These are phyloP conservation scores for Cercopithecus mona DNA, from an alignment of 2,113 vertebrate genomes.

Conservation along the genomic window DNA sequence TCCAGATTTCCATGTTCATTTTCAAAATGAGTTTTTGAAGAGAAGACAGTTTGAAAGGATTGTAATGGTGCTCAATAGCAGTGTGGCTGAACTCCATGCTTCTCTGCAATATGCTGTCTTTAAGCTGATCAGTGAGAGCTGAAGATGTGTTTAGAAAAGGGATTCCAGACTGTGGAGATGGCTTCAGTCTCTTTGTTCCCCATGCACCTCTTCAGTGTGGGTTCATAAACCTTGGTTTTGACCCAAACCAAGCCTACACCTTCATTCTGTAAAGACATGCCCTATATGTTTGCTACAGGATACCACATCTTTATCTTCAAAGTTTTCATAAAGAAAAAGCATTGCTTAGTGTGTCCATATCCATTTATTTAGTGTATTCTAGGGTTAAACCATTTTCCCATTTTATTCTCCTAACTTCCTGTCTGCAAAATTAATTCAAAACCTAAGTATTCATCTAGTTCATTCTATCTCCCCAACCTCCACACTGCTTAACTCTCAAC, in stretches of 20 bases:
- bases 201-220: not conserved
- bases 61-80: not conserved
- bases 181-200: not conserved
- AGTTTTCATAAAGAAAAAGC: not conserved
- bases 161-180: not conserved
- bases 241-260: not conserved
- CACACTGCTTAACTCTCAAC: not conserved
- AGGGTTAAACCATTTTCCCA: not conserved
- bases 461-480: not conserved
- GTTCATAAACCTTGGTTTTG: not conserved
- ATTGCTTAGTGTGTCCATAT: not conserved
- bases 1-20: slow-evolving; percentile 40
- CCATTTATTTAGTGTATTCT: not conserved
- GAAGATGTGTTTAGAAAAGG: not conserved
- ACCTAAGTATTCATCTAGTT: not conserved
- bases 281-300: not conserved
- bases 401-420: not conserved
- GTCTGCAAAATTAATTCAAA: not conserved
- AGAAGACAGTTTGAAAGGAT: slow-evolving; percentile 34
- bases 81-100: not conserved
- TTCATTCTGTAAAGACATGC: not conserved
- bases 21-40: slow-evolving; percentile 33
- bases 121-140: not conserved
- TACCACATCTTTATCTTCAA: not conserved
- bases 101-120: not conserved